Conservation (phyloP, 2,113 vertebrate genomes). For the Murina feae region DNA sequence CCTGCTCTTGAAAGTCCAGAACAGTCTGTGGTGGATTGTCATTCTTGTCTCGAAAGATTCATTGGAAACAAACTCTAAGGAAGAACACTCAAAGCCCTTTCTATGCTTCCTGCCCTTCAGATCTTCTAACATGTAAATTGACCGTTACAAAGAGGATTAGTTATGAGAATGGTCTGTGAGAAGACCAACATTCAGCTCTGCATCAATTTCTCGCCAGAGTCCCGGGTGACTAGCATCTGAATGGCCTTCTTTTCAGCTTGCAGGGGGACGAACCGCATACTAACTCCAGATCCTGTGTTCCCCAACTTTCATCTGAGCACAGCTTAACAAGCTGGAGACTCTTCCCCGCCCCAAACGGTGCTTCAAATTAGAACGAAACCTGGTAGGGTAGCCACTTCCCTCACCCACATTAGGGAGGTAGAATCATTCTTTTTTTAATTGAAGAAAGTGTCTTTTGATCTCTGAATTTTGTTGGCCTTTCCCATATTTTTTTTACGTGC, state of each 20-base stretch:
- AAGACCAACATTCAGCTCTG: constrained; percentile 79
- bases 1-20: constrained; percentile 68
- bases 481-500: not conserved
- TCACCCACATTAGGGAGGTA: constrained; percentile 41
- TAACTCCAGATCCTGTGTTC: constrained; percentile 82
- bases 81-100: constrained; percentile 80
- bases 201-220: constrained; percentile 73
- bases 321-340: constrained; percentile 77
- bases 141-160: constrained; percentile 86
- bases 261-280: constrained; percentile 79
- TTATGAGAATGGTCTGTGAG: constrained; percentile 77
- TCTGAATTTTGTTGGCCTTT: not conserved
- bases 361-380: constrained; percentile 76
- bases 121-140: constrained; percentile 86
- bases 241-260: constrained; percentile 78
- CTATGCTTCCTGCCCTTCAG: constrained; percentile 86
- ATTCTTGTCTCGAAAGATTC: constrained; percentile 74
- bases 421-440: not conserved
- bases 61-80: constrained; percentile 75
- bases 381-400: constrained; percentile 59
- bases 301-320: constrained; percentile 78
- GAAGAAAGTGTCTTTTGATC: constrained; percentile 2
- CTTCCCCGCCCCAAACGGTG: constrained; percentile 67
- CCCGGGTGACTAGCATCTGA: constrained; percentile 84
- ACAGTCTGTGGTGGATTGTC: constrained; percentile 67